Conservation (phyloP, 2,888 invertebrate genomes). For the Acanthococcus lagerstroemiae region DNA sequence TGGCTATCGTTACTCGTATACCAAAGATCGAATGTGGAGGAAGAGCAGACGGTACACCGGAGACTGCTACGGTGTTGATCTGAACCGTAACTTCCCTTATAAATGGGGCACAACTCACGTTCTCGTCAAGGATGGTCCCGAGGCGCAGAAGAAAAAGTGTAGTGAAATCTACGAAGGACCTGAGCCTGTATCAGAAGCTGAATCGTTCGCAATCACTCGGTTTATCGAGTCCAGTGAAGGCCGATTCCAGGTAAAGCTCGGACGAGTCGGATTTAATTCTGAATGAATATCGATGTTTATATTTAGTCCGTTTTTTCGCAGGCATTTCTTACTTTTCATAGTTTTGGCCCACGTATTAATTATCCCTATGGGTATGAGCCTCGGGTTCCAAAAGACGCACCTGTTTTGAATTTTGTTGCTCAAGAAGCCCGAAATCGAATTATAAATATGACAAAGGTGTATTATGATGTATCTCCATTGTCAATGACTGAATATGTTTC, state of each 20-base stretch:
- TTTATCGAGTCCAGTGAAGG: slow-evolving; percentile 41
- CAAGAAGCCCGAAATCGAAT: neutral
- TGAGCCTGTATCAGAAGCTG: slow-evolving; percentile 75
- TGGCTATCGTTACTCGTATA: slow-evolving; percentile 43
- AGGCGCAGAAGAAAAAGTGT: slow-evolving; percentile 56
- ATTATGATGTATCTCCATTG: neutral
- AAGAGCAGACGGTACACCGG: slow-evolving; percentile 50
- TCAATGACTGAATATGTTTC: neutral
- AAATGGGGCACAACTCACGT: slow-evolving; percentile 68
- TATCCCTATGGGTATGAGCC: slow-evolving; percentile 14
- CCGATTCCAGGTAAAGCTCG: slow-evolving; percentile 3
- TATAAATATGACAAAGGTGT: neutral
- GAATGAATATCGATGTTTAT: neutral
- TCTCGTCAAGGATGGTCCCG: slow-evolving; percentile 48
- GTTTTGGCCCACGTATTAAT: neutral
- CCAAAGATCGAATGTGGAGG: slow-evolving; percentile 53
- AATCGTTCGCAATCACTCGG: slow-evolving; percentile 56
- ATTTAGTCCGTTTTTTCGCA: neutral
- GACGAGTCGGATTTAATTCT: neutral
- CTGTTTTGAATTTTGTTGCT: neutral
- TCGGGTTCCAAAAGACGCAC: slow-evolving; percentile 5
- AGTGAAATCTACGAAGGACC: slow-evolving; percentile 69
- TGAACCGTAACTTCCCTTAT: slow-evolving; percentile 79
- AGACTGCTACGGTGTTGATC: slow-evolving; percentile 66
- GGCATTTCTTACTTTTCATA: slow-evolving; percentile 9